Evolutionary conservation across 2,888 invertebrate genomes (phyloP), one percentile per base, ranked within the genome.

Genomic region (Euplexia lucipara): DNA sequence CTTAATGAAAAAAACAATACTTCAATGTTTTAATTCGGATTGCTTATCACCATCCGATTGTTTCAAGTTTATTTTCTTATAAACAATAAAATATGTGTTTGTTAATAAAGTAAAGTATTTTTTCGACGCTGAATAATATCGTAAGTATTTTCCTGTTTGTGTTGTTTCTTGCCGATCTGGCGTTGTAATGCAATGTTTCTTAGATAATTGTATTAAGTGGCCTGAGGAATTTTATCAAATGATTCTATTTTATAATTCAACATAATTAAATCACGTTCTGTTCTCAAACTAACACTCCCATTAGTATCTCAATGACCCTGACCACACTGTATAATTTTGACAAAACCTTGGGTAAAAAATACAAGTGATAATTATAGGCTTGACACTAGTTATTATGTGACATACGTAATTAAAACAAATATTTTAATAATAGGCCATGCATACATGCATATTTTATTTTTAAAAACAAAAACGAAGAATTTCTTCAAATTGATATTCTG

Each of bases 131-230:
- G 47, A 67, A 58, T 57, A 70, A 60, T 74, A 54, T 56, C 39
- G 32, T 37, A 56, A 70, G 70, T 75, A 75, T 75, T 75, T 75
- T 75, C 74, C 71, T 73, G 65, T 72, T 78, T 78, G 65, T 54
- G 22, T 65, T 59, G 32, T 75, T 66, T 66, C 52, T 44, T 60
- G 44, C 35, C 47, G 6, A 34, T 62, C 30, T 60, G 41, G 14
- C 30, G 26, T 51, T 49, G 30, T 47, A 51, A 47, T 47, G 26
- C 58, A 59, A 64, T 30, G 32, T 51, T 59, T 14, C 56, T 48
- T 42, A 16, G 32, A 42, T 20, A 42, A n/a, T n/a, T n/a, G n/a
- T 3, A 26, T 12, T 37, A 49, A 59, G 60, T 61, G 37, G 18
- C 22, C 57, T 20, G 48, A 7, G 14, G 18, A 32, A 18, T 61